Conservation (phyloP, 2,888 invertebrate species). For the Tetragonula carbonaria region DNA sequence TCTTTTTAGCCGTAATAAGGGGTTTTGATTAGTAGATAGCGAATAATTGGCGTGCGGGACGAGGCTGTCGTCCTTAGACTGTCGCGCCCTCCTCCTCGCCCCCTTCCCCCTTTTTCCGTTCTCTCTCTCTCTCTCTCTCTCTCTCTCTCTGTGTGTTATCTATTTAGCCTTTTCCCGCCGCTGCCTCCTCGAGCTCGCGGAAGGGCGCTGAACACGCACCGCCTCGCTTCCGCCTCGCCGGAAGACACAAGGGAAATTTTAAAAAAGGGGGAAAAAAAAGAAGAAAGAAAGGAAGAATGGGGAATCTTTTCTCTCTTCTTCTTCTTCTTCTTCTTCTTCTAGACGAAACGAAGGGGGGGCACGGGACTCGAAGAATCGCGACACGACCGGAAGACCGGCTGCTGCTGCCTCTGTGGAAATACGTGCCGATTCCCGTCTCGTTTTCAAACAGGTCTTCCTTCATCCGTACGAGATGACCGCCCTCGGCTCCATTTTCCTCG, state of each 20-base stretch:
- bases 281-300: constrained; percentile 15
- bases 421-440: constrained; percentile 60
- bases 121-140: constrained; percentile 6
- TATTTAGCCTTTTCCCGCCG: neutral
- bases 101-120: neutral
- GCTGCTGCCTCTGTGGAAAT: constrained; percentile 7
- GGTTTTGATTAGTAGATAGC: constrained; percentile 71
- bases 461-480: constrained; percentile 52
- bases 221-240: constrained; percentile 53
- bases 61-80: constrained; percentile 59
- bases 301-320: constrained; percentile 14
- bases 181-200: neutral
- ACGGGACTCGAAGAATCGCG: constrained; percentile 23
- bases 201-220: constrained; percentile 28
- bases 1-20: constrained; percentile 65
- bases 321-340: neutral
- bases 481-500: constrained; percentile 12
- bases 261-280: constrained; percentile 6
- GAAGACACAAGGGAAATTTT: neutral
- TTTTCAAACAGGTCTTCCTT: constrained; percentile 67
- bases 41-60: constrained; percentile 64
- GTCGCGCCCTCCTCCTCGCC: constrained; percentile 40
- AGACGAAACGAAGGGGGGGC: constrained; percentile 9
- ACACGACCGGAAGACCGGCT: constrained; percentile 20
- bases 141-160: neutral